Conservation (phyloP, 2,888 invertebrate species). For the Euplagia quadripunctaria region DNA sequence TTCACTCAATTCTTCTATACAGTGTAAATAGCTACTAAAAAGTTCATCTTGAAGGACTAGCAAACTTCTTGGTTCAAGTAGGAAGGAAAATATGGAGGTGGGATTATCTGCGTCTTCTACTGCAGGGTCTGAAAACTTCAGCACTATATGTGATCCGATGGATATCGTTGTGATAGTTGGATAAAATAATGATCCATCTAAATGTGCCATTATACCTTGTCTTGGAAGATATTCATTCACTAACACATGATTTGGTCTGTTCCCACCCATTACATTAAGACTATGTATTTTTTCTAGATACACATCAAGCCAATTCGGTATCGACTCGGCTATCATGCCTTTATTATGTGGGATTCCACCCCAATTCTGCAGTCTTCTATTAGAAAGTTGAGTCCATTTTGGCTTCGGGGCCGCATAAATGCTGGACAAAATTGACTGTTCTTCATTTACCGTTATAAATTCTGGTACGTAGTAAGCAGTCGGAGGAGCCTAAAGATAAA, state of each 20-base stretch:
- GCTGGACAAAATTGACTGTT: slow-evolving; percentile 90
- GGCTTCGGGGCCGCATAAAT: slow-evolving; percentile 95
- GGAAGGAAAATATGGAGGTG: slow-evolving; percentile 89
- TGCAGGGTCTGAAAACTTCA: slow-evolving; percentile 92
- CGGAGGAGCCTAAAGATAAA: slow-evolving; percentile 82
- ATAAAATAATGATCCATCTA: slow-evolving; percentile 97
- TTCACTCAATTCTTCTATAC: slow-evolving; percentile 91
- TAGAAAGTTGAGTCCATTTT: slow-evolving; percentile 97
- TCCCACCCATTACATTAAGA: slow-evolving; percentile 90
- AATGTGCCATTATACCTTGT: slow-evolving; percentile 99
- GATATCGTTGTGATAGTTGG: slow-evolving; percentile 97
- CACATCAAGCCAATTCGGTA: slow-evolving; percentile 94
- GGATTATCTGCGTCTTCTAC: slow-evolving; percentile 67
- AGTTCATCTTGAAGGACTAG: slow-evolving; percentile 94
- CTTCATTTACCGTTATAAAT: slow-evolving; percentile 93
- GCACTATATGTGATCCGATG: slow-evolving; percentile 95
- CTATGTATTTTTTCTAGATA: slow-evolving; percentile 91
- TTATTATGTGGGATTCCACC: slow-evolving; percentile 97
- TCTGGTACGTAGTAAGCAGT: slow-evolving; percentile 94
- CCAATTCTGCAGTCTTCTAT: slow-evolving; percentile 98
- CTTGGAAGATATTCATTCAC: slow-evolving; percentile 97
- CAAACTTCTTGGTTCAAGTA: slow-evolving; percentile 96
- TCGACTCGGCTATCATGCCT: slow-evolving; percentile 96
- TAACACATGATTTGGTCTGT: slow-evolving; percentile 96
- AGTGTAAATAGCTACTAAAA: slow-evolving; percentile 95